A percentile compares a stretch with the other conserved stretches of the same genome.
Evolutionary conservation across 2,888 invertebrate genomes (phyloP).

Genomic region (Galeopsomyia nigrocyanea): DNA sequence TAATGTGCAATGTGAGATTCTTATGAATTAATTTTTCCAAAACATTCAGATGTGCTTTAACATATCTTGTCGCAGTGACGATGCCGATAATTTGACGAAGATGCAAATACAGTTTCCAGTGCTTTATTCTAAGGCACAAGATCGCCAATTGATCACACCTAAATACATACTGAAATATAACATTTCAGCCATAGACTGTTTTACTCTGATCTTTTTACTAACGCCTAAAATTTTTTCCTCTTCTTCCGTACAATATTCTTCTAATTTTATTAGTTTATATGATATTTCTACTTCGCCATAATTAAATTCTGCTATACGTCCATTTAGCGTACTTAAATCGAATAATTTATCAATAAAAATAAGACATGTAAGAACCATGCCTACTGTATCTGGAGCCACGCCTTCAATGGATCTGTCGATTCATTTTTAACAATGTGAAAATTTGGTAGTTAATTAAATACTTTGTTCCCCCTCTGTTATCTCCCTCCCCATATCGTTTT

Average conservation of each 20-base stretch:
- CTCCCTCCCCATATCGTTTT: conserved; percentile 33
- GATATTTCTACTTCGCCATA: conserved; percentile 22
- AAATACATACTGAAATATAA: conserved; percentile 41
- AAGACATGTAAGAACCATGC: conserved; percentile 27
- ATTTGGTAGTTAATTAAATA: conserved; percentile 37
- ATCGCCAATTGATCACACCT: conserved; percentile 40
- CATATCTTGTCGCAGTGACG: conserved; percentile 32
- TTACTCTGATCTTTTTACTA: conserved; percentile 12
- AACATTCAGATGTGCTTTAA: conserved; percentile 21
- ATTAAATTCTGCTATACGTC: conserved; percentile 27
- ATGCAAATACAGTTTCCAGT: conserved; percentile 39
- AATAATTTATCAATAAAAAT: conserved; percentile 31
- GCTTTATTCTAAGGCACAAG: conserved; percentile 26
- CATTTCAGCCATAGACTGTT: conserved; percentile 45
- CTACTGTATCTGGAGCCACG: conserved; percentile 23
- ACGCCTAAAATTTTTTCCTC: background rate
- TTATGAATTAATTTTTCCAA: conserved; percentile 29
- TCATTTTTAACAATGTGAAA: conserved; percentile 45
- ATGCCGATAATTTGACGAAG: conserved; percentile 42
- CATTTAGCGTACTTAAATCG: conserved; percentile 15
- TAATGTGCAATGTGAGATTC: conserved; percentile 29
- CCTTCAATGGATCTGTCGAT: conserved; percentile 43
- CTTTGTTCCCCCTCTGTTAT: conserved; percentile 43
- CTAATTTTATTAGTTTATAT: conserved; percentile 29
- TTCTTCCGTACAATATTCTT: conserved; percentile 16